phyloP scores from a whole-genome alignment of 2,888 invertebrate species.

The Pedicia rivosa region DNA sequence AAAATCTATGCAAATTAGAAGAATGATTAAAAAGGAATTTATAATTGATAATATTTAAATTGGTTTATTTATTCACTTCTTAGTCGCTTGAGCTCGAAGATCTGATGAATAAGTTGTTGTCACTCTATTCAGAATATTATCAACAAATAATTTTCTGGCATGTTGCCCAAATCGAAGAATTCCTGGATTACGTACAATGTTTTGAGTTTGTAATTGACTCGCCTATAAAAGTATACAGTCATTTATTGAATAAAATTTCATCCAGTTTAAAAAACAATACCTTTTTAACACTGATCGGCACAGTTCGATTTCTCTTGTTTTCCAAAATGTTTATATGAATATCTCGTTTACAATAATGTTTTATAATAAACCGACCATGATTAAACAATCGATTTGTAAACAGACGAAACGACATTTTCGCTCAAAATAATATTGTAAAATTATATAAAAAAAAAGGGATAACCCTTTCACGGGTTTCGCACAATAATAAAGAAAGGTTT shows the following conservation, averaged over 20 bases:
- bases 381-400: constrained; percentile 37
- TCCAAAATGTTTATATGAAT: constrained; percentile 35
- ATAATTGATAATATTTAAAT: constrained; percentile 39
- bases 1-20: constrained; percentile 48
- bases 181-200: constrained; percentile 16
- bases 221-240: no score
- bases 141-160: constrained; percentile 48
- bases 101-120: constrained; percentile 48
- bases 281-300: no score
- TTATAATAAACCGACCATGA: constrained; percentile 41
- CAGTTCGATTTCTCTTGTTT: constrained; percentile 23
- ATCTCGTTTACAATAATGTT: constrained; percentile 34
- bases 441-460: no score
- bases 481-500: no score
- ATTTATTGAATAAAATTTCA: no score
- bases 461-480: no score
- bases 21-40: constrained; percentile 56
- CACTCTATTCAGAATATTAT: constrained; percentile 51
- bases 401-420: constrained; percentile 40
- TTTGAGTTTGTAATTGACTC: no score
- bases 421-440: no score
- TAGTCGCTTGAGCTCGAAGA: constrained; percentile 43
- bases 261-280: no score
- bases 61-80: constrained; percentile 24
- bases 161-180: constrained; percentile 41